These are phyloP conservation scores for Lapara coniferarum DNA, from an alignment of 2,888 invertebrate species.

Conservation along the genomic window DNA sequence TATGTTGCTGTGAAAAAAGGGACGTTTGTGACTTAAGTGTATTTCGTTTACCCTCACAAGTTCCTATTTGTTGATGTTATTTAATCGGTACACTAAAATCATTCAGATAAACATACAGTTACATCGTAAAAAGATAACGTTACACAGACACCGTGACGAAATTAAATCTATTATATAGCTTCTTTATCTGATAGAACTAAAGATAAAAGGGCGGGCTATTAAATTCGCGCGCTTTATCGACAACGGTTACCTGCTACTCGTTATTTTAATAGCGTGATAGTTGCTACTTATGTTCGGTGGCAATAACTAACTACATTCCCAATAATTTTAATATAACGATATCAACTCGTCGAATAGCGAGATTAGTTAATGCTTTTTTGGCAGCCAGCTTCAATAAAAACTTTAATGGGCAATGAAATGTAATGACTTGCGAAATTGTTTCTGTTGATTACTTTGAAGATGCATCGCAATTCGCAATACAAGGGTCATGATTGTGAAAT, in stretches of 20 bases:
- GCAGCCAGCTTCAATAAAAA: not conserved
- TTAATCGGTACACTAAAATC: constrained; percentile 2
- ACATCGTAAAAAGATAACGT: constrained; percentile 4
- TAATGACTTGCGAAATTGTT: constrained; percentile 20
- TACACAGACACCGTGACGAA: constrained; percentile 5
- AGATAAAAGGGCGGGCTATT: constrained; percentile 6
- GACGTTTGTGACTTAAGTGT: too few relatives aligned
- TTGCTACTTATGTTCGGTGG: too few relatives aligned
- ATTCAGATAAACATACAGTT: constrained; percentile 1
- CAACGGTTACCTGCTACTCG: not conserved
- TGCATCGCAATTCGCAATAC: not conserved
- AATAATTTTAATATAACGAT: not conserved
- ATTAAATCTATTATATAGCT: not conserved
- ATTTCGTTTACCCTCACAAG: too few relatives aligned
- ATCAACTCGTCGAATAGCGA: not conserved
- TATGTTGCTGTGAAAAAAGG: too few relatives aligned
- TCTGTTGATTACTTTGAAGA: not conserved
- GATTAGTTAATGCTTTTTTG: constrained; percentile 6
- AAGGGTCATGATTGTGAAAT: constrained; percentile 7
- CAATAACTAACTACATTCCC: not conserved
- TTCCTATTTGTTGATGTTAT: not conserved
- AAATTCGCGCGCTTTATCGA: not conserved
- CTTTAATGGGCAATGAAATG: constrained; percentile 11
- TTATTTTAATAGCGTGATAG: not conserved
- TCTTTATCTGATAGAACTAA: constrained; percentile 1